phyloP scores from a whole-genome alignment of 2,113 vertebrate species.

The Neodon shergylaensis region DNA sequence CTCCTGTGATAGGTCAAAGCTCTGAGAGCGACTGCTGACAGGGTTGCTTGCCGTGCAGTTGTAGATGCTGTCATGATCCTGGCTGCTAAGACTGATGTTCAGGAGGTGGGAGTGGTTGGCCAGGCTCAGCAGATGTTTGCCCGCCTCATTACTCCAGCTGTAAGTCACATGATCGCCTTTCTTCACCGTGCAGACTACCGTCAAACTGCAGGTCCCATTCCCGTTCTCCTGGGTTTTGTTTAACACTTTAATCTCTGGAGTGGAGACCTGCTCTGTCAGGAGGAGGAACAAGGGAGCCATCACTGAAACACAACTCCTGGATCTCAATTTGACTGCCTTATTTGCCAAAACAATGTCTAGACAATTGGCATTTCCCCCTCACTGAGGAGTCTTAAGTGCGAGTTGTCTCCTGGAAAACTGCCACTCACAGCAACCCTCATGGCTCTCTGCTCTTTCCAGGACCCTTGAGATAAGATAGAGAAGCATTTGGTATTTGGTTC shows the following conservation, averaged over 20 bases:
- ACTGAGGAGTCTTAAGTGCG: neutral
- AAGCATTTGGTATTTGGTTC: neutral
- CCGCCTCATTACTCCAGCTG: conserved; percentile 39
- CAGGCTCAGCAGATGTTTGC: neutral
- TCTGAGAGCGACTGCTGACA: conserved; percentile 53
- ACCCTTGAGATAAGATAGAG: neutral
- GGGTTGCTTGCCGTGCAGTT: conserved; percentile 68
- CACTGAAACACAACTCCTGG: conserved; percentile 1
- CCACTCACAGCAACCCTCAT: neutral
- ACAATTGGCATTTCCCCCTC: neutral
- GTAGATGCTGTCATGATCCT: conserved; percentile 38
- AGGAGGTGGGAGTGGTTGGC: conserved; percentile 58
- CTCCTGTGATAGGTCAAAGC: neutral
- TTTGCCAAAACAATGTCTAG: neutral
- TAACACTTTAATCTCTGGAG: conserved; percentile 73
- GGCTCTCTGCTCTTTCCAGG: neutral
- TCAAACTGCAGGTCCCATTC: conserved; percentile 64
- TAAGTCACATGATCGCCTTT: conserved; percentile 67
- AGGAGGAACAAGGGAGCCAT: conserved; percentile 47
- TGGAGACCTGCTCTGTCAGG: conserved; percentile 76
- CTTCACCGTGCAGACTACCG: conserved; percentile 17
- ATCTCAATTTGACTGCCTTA: neutral
- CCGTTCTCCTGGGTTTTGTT: conserved; percentile 43
- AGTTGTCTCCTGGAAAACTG: neutral
- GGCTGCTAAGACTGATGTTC: conserved; percentile 32